Evolutionary conservation across 2,797 vertebrate genomes (phyloP), one percentile per base, ranked within the genome.

Genomic region (Dryobates pubescens): DNA sequence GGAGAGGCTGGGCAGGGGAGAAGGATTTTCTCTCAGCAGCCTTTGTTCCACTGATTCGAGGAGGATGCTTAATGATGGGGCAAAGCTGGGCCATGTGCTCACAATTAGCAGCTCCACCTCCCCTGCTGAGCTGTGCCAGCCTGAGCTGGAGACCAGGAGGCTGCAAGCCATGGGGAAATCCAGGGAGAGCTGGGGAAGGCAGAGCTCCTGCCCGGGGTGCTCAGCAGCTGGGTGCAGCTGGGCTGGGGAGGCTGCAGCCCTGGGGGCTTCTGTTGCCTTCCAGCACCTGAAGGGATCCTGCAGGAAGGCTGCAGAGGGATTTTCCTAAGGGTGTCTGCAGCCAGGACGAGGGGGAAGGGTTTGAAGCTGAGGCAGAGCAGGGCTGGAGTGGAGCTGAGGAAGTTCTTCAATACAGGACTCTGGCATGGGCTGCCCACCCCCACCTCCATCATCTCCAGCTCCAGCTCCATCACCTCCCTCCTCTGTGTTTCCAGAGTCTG

Each of bases 41-140:
- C n/a, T 85, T 63, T 80, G 49, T 81, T 80, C 76, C 62, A 59
- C 32, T 81, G 65, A 75, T 89, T 90, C 81, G 54, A 86, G 76
- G 15, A n/a, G 79, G 29, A 36, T 29, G 45, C 62, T 53, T 75
- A 84, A 75, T 26, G 29, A 69, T 38, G 29, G 76, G 47, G 49
- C 63, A 70, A 89, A 93, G 30, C n/a, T 58, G 82, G 53, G 54
- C 15, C 57, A 11, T 43, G 19, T 62, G 29, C 64, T 91, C 56
- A n/a, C 43, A 77, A 56, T 65, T 68, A 77, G 6, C 54, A 86
- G 20, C 58, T 74, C 54, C 49, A 57, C 61, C 45, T 83, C 41
- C 70, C n/a, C 53, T 49, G 17, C 64, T 82, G 65, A 34, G 34
- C n/a, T 18, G 5, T 14, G 26, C 56, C 56, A 82, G 45, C 49